A percentile compares a stretch with the other conserved stretches of the same genome.
Evolutionary conservation across 2,888 invertebrate species (phyloP).

Genomic region (Drosophila macrospina): DNA sequence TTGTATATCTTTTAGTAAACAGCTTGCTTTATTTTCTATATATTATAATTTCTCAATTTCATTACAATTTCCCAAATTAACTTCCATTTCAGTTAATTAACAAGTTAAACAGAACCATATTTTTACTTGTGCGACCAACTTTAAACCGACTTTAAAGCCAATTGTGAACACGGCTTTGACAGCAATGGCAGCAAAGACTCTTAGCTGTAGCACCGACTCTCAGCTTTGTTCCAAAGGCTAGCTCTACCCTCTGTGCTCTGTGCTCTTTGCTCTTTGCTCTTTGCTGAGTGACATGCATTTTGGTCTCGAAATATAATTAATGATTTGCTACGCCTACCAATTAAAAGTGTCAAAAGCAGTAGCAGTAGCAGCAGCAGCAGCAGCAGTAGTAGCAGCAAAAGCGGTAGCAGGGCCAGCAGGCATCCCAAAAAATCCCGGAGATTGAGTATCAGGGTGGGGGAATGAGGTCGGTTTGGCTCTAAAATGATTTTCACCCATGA

Average conservation of each 20-base stretch:
- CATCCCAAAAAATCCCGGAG: conserved; percentile 6
- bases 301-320: conserved; percentile 74
- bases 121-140: conserved; percentile 4
- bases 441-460: neutral
- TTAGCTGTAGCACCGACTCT: neutral
- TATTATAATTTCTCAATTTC: neutral
- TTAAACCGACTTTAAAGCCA: conserved; percentile 8
- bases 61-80: conserved; percentile 16
- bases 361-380: neutral
- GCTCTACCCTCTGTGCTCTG: conserved; percentile 5
- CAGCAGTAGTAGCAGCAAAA: conserved; percentile 1
- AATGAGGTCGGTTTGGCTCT: conserved; percentile 19
- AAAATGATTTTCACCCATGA: conserved; percentile 51
- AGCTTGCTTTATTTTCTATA: too few species aligned
- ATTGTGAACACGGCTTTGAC: conserved; percentile 24
- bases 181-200: conserved; percentile 14
- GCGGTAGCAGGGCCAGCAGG: conserved; percentile 2
- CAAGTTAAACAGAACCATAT: neutral
- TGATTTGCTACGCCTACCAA: conserved; percentile 77
- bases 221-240: neutral
- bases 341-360: conserved; percentile 77
- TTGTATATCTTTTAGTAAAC: too few species aligned
- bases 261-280: conserved; percentile 20
- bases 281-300: conserved; percentile 70
- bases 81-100: conserved; percentile 29